Evolutionary conservation across 2,113 vertebrate species (phyloP).

Genomic region (Dasyornis broadbenti): DNA sequence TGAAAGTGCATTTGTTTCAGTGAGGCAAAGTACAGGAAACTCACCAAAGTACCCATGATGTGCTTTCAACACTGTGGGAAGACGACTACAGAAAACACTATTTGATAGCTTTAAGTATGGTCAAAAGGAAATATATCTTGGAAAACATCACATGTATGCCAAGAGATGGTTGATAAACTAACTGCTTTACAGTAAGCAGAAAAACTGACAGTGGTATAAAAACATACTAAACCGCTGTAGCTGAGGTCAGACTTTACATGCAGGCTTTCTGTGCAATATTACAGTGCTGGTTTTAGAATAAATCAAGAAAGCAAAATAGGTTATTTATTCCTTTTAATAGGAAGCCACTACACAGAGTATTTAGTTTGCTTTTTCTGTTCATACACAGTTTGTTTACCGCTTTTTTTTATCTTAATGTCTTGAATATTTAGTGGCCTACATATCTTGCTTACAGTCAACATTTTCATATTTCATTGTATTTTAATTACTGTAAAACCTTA

Average conservation of each 20-base stretch:
- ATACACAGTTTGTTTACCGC: not conserved
- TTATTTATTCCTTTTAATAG: not conserved
- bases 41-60: not conserved
- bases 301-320: not conserved
- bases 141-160: not conserved
- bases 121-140: not conserved
- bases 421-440: not conserved
- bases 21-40: not conserved
- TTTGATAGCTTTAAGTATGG: not conserved
- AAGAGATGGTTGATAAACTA: not conserved
- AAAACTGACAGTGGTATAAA: not conserved
- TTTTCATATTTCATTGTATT: constrained; percentile 42
- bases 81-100: not conserved
- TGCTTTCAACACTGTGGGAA: not conserved
- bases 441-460: not conserved
- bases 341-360: not conserved
- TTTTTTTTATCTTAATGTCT: not conserved
- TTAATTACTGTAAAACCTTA: constrained; percentile 23
- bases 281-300: not conserved
- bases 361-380: not conserved
- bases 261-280: not conserved
- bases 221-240: not conserved
- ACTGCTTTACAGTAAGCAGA: not conserved
- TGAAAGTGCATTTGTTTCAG: not conserved
- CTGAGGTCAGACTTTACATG: not conserved